These are phyloP conservation scores for Sebastolobus alascanus DNA, from an alignment of 2,797 vertebrate genomes.

Conservation along the genomic window DNA sequence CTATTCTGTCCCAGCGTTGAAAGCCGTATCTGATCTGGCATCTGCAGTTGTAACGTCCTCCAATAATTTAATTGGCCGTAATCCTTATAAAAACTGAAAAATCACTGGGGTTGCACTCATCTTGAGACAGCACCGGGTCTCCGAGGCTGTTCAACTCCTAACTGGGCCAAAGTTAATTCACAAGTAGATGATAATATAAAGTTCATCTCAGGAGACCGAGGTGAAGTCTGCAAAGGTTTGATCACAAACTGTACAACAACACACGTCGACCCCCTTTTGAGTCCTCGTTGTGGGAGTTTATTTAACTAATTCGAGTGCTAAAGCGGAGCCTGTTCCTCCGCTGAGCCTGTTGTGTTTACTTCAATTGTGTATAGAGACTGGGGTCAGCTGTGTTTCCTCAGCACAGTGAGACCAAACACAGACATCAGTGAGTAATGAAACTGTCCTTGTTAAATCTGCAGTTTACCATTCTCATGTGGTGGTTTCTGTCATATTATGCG, in stretches of 20 bases:
- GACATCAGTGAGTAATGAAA: conserved; percentile 73
- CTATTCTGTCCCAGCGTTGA: conserved; percentile 42
- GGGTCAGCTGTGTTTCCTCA: conserved; percentile 73
- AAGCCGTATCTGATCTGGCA: conserved; percentile 64
- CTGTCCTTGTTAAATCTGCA: conserved; percentile 67
- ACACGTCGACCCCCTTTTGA: background rate
- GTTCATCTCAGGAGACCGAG: conserved; percentile 37
- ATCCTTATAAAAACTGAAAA: conserved; percentile 9
- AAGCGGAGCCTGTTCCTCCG: conserved; percentile 25
- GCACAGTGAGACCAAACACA: conserved; percentile 63
- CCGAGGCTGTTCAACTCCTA: background rate
- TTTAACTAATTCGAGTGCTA: conserved; percentile 40
- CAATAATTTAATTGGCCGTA: conserved; percentile 17
- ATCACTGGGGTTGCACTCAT: background rate
- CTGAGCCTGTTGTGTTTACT: conserved; percentile 57
- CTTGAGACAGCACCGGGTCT: background rate
- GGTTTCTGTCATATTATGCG: conserved; percentile 45
- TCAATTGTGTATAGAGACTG: conserved; percentile 63
- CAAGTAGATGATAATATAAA: conserved; percentile 5
- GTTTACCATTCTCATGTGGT: conserved; percentile 51
- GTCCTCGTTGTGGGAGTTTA: conserved; percentile 37
- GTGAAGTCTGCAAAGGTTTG: conserved; percentile 37
- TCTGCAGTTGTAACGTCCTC: conserved; percentile 15
- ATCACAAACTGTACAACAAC: conserved; percentile 25
- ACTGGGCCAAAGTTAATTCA: conserved; percentile 22